Percentiles rank a stretch among this genome's conserved stretches.
phyloP scores from a whole-genome alignment of 2,888 invertebrate genomes.

The Papilio demoleus region DNA sequence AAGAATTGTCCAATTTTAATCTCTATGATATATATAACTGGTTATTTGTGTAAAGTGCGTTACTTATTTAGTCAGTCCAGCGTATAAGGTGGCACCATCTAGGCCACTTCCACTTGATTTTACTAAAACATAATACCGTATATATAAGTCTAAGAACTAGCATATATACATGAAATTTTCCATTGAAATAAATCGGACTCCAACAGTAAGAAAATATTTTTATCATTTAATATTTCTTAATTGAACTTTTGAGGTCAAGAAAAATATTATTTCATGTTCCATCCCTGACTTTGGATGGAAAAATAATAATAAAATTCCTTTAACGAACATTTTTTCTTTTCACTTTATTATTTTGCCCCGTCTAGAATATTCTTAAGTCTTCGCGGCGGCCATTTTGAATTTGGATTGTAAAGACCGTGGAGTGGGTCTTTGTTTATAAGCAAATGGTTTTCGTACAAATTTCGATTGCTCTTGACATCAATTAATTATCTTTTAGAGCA shows the following conservation, averaged over 20 bases:
- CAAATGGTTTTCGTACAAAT: constrained; percentile 42
- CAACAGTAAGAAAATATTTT: not conserved
- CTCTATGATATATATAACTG: too few species aligned
- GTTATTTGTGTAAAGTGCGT: too few species aligned
- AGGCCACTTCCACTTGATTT: too few species aligned
- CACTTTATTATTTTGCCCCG: constrained; percentile 4
- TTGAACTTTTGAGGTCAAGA: not conserved
- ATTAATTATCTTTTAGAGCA: constrained; percentile 37
- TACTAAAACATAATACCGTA: too few species aligned
- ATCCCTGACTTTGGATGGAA: too few species aligned
- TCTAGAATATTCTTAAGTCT: constrained; percentile 9
- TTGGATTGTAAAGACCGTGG: constrained; percentile 35
- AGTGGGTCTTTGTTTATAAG: constrained; percentile 48
- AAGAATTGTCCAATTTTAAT: too few species aligned
- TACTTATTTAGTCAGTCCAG: too few species aligned
- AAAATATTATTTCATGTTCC: too few species aligned
- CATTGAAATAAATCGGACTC: too few species aligned
- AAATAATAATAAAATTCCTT: not conserved
- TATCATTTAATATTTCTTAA: not conserved
- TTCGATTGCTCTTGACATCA: constrained; percentile 38
- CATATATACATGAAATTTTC: too few species aligned
- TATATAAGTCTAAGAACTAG: too few species aligned
- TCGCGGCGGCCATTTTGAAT: constrained; percentile 30
- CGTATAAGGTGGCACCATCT: too few species aligned
- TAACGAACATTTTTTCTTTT: not conserved